phyloP scores from a whole-genome alignment of 2,888 invertebrate species.

The Rhaphigaster nebulosa region DNA sequence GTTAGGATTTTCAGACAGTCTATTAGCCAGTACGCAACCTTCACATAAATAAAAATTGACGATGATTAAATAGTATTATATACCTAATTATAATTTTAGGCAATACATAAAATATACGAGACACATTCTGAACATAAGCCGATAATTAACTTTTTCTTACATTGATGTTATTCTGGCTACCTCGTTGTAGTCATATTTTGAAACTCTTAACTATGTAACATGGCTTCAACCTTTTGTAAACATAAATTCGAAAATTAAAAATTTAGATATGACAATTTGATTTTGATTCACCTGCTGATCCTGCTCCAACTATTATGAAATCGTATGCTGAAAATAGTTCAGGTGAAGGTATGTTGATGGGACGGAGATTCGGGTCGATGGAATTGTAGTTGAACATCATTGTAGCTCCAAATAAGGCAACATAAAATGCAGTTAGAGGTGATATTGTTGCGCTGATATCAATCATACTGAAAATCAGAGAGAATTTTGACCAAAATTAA shows the following conservation, averaged over 20 bases:
- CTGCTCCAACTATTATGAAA: conserved; percentile 78
- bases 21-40: conserved; percentile 79
- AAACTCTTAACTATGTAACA: not conserved
- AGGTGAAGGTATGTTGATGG: conserved; percentile 73
- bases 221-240: not conserved
- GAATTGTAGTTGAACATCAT: conserved; percentile 89
- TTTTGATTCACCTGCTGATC: conserved; percentile 52
- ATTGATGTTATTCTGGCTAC: not conserved
- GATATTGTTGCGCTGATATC: conserved; percentile 30
- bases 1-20: conserved; percentile 76
- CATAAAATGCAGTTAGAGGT: conserved; percentile 54
- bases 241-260: not conserved
- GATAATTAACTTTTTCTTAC: not conserved
- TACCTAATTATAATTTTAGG: not conserved
- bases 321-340: conserved; percentile 80
- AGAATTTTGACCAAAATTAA: not conserved
- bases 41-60: conserved; percentile 68
- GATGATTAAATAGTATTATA: not conserved
- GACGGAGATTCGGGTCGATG: conserved; percentile 84
- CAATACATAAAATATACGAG: not conserved
- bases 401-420: conserved; percentile 82
- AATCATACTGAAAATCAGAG: conserved; percentile 14
- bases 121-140: not conserved
- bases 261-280: not conserved
- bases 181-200: not conserved